Evolutionary conservation across 1,140 invertebrate species (phyloP).

Genomic region (Cyphomyrmex costatus): DNA sequence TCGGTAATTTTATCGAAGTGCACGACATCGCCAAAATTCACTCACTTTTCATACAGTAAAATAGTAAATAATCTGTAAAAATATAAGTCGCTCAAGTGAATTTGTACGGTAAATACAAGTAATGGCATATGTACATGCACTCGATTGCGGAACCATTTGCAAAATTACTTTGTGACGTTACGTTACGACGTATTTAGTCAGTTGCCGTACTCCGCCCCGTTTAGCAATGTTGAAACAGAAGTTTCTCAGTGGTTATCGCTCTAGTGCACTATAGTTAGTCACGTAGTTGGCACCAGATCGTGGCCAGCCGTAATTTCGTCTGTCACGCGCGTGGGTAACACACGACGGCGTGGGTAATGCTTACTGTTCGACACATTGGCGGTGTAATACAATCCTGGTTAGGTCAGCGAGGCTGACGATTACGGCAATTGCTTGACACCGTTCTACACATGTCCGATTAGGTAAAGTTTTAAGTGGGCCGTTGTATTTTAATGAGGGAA

Average conservation of each 20-base stretch:
- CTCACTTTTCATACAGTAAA: not conserved
- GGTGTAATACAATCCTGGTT: constrained; percentile 48
- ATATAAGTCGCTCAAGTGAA: not conserved
- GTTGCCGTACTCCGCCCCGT: constrained; percentile 21
- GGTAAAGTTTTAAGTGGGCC: constrained; percentile 50
- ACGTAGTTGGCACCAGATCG: constrained; percentile 63
- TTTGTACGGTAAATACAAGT: not conserved
- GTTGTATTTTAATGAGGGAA: constrained; percentile 57
- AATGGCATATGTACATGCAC: constrained; percentile 6
- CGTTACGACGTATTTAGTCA: constrained; percentile 47
- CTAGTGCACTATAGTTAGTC: constrained; percentile 35
- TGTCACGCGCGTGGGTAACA: constrained; percentile 60
- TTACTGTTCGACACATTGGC: constrained; percentile 59
- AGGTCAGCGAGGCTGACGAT: constrained; percentile 47
- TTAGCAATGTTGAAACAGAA: constrained; percentile 56
- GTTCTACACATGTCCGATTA: constrained; percentile 47
- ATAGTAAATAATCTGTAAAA: not conserved
- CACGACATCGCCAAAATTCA: too few species aligned
- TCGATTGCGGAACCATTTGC: constrained; percentile 50
- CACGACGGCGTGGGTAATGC: constrained; percentile 44
- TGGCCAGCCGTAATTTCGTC: constrained; percentile 60
- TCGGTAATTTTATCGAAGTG: not conserved
- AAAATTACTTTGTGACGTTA: constrained; percentile 57
- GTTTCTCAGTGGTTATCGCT: constrained; percentile 60
- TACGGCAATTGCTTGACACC: constrained; percentile 29